Evolutionary conservation across 2,888 invertebrate species (phyloP), one percentile per base, ranked within the genome.

Genomic region (Apodemia duryi): DNA sequence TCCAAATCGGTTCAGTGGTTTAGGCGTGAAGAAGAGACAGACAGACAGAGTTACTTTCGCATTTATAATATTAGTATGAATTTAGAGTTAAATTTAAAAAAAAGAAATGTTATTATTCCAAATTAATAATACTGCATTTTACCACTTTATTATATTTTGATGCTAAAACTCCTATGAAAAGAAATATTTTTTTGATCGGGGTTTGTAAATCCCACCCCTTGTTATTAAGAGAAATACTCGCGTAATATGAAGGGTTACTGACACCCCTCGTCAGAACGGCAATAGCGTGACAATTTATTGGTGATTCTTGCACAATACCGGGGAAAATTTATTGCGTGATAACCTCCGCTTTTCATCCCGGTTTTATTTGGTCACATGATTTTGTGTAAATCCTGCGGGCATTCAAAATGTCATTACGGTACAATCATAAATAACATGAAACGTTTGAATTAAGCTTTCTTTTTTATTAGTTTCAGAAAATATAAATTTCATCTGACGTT

Each of bases 221-320:
- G 49, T 49, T 49, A 49, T 49, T 66, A 21, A 65, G 69, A 69
- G 68, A 65, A 70, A 69, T 71, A 72, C 70, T 66, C 46, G 61
- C 64, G 61, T 67, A 66, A 67, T 68, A 69, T 64, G 68, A 72
- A 72, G 74, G 74, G 70, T 66, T 65, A 63, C 52, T n/a, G 49
- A 65, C 70, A 72, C 72, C 75, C 73, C 74, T 77, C 74, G 57
- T 57, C 71, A 66, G 67, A 67, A 69, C 69, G 65, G 70, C 72
- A 73, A 82, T 79, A 80, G 80, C 77, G 79, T 80, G 87, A 86
- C 86, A 85, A 91, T 91, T 90, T 91, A 91, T 91, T 89, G 84
- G 83, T 79, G 77, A 85, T 86, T 83, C 79, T 78, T 80, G 78
- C 75, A 91, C 86, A 90, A 91, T 82, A 75, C 80, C 70, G 70